These are phyloP conservation scores for Heteromormyrus szaboi DNA, from an alignment of 2,797 vertebrate genomes.

Conservation along the genomic window DNA sequence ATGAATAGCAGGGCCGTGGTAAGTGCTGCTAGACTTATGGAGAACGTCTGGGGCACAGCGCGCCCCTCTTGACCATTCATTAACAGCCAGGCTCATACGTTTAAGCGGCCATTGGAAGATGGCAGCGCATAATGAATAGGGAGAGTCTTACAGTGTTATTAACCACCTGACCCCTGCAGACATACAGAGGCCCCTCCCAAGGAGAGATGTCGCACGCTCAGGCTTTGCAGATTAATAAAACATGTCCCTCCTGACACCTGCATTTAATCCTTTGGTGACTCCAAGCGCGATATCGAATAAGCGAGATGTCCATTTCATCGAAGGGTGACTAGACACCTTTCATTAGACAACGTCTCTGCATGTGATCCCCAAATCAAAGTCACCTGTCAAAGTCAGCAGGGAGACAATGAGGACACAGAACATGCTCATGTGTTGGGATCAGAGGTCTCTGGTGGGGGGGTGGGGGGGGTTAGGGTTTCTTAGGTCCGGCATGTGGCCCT, in stretches of 20 bases:
- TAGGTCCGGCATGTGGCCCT: slow-evolving; percentile 53
- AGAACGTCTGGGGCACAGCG: background rate
- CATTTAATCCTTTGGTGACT: slow-evolving; percentile 50
- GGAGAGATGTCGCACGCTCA: slow-evolving; percentile 48
- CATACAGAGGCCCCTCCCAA: slow-evolving; percentile 43
- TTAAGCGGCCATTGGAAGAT: slow-evolving; percentile 48
- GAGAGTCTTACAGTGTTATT: slow-evolving; percentile 45
- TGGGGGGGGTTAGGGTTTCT: slow-evolving; percentile 37
- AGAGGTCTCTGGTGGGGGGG: slow-evolving; percentile 30
- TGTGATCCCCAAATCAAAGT: slow-evolving; percentile 38
- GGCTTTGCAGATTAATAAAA: slow-evolving; percentile 58
- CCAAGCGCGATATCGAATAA: slow-evolving; percentile 46
- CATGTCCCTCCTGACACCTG: slow-evolving; percentile 59
- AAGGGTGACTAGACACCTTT: slow-evolving; percentile 47
- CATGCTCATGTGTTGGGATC: slow-evolving; percentile 38
- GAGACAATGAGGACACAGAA: slow-evolving; percentile 53
- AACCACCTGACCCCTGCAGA: slow-evolving; percentile 48
- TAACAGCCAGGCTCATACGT: slow-evolving; percentile 46
- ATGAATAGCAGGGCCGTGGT: slow-evolving; percentile 34
- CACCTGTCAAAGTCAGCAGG: slow-evolving; percentile 35
- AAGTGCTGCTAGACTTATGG: slow-evolving; percentile 35
- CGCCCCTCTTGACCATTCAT: slow-evolving; percentile 35
- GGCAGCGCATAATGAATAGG: slow-evolving; percentile 44
- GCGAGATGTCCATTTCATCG: slow-evolving; percentile 52
- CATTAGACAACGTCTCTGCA: slow-evolving; percentile 54